Evolutionary conservation across 53 echinoderm and acorn worm genomes (phyloP).

Genomic region (Holothuria leucospilota): DNA sequence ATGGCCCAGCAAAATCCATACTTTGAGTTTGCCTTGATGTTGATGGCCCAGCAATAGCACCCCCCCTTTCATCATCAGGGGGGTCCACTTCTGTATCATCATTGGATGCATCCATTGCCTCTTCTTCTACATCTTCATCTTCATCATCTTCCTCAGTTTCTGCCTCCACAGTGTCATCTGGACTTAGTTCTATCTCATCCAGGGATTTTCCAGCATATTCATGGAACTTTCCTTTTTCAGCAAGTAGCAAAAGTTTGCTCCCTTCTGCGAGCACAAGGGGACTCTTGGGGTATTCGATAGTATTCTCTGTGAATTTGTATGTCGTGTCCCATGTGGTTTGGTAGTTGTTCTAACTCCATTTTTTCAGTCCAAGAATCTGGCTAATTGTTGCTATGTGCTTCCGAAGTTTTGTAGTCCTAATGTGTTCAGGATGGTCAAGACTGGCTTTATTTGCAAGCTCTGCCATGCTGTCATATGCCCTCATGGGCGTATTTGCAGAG

Average conservation of each 20-base stretch:
- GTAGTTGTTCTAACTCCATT: conserved; percentile 68
- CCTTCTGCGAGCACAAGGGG: conserved; percentile 54
- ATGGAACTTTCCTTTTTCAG: conserved; percentile 31
- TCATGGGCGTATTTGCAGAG: conserved; percentile 43
- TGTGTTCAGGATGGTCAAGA: conserved; percentile 52
- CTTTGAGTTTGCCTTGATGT: too few species aligned
- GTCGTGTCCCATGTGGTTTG: conserved; percentile 63
- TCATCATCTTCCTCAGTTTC: not conserved
- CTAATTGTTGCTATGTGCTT: conserved; percentile 24
- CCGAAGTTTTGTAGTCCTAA: conserved; percentile 57
- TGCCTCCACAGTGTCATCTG: conserved; percentile 3
- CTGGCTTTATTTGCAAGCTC: conserved; percentile 9
- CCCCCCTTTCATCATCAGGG: not conserved
- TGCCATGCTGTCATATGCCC: conserved; percentile 19
- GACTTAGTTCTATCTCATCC: conserved; percentile 10
- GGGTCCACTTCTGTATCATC: not conserved
- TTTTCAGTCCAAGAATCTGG: conserved; percentile 52
- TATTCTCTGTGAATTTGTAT: conserved; percentile 55
- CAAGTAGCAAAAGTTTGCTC: conserved; percentile 54
- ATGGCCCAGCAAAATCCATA: too few species aligned
- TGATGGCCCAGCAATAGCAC: too few species aligned
- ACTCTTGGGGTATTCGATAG: conserved; percentile 56
- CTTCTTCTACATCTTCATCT: not conserved
- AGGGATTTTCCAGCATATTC: conserved; percentile 45
- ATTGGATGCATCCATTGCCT: not conserved